Evolutionary conservation across 2,797 vertebrate genomes (phyloP).

Genomic region (Aeoliscus strigatus): DNA sequence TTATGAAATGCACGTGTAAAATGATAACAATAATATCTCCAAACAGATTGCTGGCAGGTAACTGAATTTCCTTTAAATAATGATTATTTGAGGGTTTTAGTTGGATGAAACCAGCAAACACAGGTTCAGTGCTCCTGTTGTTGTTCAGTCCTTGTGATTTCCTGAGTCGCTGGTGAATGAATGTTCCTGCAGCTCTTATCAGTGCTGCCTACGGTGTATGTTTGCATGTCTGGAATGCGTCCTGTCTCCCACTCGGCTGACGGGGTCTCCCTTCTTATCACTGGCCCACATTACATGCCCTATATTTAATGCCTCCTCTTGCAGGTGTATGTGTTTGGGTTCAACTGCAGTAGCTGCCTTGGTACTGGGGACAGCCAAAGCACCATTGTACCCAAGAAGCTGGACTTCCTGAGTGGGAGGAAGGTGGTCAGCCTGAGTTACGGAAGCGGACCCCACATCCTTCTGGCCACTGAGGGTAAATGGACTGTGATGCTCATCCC

Average conservation of each 20-base stretch:
- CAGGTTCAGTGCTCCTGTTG: no score
- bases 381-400: conserved; percentile 88
- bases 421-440: conserved; percentile 91
- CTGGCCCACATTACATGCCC: conserved; percentile 10
- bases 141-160: no score
- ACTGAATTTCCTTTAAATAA: no score
- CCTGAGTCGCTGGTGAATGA: no score
- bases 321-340: conserved; percentile 90
- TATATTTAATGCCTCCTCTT: neutral
- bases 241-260: conserved; percentile 8
- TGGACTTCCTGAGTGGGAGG: conserved; percentile 89
- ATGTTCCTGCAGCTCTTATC: no score
- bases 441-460: conserved; percentile 91
- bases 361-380: conserved; percentile 94
- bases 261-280: conserved; percentile 7
- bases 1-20: no score
- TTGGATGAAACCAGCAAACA: no score
- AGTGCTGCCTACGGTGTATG: neutral
- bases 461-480: conserved; percentile 90
- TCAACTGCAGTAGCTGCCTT: conserved; percentile 95
- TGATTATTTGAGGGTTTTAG: no score
- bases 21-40: no score
- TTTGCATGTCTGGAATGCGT: conserved; percentile 23
- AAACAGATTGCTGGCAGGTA: no score
- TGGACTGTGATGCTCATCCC: conserved; percentile 8